Percentiles rank a stretch among this genome's conserved stretches.
Evolutionary conservation across 2,888 invertebrate species (phyloP).

Genomic region (Caenorhabditis zanzibari): DNA sequence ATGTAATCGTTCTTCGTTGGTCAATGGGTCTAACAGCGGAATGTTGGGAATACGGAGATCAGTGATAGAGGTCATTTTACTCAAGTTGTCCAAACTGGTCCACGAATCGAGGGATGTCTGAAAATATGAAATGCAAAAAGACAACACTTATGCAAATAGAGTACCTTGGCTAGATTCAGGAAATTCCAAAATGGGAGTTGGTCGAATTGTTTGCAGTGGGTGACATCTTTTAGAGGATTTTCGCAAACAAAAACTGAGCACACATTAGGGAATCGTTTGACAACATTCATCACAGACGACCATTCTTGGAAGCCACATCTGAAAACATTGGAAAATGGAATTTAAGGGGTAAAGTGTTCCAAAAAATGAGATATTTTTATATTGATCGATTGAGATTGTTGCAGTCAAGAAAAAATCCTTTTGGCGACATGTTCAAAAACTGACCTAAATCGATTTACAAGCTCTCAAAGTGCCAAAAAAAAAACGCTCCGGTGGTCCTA

Average conservation of each 20-base stretch:
- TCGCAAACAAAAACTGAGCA: constrained; percentile 87
- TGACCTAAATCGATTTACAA: too few relatives aligned
- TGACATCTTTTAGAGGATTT: constrained; percentile 79
- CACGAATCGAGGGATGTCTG: constrained; percentile 73
- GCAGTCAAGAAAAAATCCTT: too few relatives aligned
- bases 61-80: constrained; percentile 91
- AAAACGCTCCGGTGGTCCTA: too few relatives aligned
- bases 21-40: constrained; percentile 85
- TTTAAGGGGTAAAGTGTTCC: too few relatives aligned
- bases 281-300: constrained; percentile 70
- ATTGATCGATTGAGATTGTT: too few relatives aligned
- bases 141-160: not conserved
- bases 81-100: constrained; percentile 90
- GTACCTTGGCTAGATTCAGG: constrained; percentile 70
- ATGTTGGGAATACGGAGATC: constrained; percentile 91
- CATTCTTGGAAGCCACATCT: constrained; percentile 73
- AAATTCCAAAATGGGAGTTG: constrained; percentile 62
- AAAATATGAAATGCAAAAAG: constrained; percentile 12
- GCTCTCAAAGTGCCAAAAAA: too few relatives aligned
- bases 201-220: constrained; percentile 61
- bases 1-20: constrained; percentile 75
- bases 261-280: constrained; percentile 72
- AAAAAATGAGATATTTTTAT: too few relatives aligned
- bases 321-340: constrained; percentile 33
- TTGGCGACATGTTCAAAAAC: too few relatives aligned